Percentiles rank a stretch among this genome's conserved stretches.
phyloP scores from a whole-genome alignment of 2,113 vertebrate species.

The Meriones unguiculatus region DNA sequence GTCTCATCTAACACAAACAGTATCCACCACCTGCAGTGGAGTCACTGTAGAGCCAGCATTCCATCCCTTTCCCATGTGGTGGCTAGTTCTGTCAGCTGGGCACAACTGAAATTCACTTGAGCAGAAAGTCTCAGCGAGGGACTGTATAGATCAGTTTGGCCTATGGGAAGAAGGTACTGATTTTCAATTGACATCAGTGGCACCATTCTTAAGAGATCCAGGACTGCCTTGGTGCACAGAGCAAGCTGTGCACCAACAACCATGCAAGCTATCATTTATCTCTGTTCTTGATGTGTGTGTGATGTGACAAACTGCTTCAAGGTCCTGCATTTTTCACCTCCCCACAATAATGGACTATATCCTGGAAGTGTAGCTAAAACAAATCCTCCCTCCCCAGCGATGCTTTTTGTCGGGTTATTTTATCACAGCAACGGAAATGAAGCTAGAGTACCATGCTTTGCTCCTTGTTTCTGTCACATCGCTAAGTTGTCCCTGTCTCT shows the following conservation, averaged over 20 bases:
- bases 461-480: neutral
- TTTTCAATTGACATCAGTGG: neutral
- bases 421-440: neutral
- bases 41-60: neutral
- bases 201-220: neutral
- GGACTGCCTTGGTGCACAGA: too few relatives aligned
- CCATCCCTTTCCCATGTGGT: neutral
- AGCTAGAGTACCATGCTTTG: neutral
- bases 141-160: neutral
- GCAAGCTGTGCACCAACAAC: neutral
- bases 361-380: neutral
- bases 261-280: neutral
- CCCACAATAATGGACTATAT: too few relatives aligned
- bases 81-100: neutral
- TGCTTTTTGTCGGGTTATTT: neutral
- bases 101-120: neutral
- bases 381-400: neutral
- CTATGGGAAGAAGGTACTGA: neutral
- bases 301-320: neutral
- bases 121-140: neutral
- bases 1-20: conserved; percentile 17
- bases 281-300: neutral
- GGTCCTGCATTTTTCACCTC: neutral
- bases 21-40: neutral
- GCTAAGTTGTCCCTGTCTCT: neutral